Conservation (phyloP, 2,888 invertebrate species). For the Synergus itoensis region DNA sequence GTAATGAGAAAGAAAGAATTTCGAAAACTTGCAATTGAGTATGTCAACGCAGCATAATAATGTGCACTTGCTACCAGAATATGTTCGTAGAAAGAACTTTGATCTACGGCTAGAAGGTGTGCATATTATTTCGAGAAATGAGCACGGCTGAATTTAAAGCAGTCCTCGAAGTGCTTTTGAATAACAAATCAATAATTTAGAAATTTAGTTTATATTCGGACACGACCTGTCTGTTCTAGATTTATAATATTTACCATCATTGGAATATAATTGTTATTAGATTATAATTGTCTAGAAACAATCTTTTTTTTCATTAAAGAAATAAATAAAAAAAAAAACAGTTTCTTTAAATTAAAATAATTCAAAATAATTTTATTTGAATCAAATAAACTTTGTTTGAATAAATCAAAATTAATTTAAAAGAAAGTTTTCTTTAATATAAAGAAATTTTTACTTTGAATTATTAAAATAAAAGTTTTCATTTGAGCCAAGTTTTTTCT, state of each 20-base stretch:
- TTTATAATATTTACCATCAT: background rate
- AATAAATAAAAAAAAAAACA: background rate
- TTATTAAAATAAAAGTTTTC: too few species aligned
- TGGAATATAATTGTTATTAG: background rate
- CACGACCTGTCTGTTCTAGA: background rate
- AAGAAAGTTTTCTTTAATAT: too few species aligned
- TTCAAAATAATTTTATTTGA: too few species aligned
- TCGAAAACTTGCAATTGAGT: background rate
- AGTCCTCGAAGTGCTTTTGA: background rate
- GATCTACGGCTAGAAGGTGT: background rate
- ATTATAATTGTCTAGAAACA: too few species aligned
- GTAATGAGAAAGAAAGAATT: background rate
- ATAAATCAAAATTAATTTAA: too few species aligned
- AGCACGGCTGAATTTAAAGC: slow-evolving; percentile 15
- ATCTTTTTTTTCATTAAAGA: too few species aligned
- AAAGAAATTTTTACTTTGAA: too few species aligned
- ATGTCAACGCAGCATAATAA: background rate
- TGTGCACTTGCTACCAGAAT: background rate
- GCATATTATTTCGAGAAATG: slow-evolving; percentile 12
- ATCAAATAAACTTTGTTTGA: too few species aligned
- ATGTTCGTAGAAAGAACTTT: background rate
- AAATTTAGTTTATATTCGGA: background rate
- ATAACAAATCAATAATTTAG: background rate
- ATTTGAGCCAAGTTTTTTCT: background rate
- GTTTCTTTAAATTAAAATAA: background rate